Evolutionary conservation across 2,113 vertebrate species (phyloP).

Genomic region (Lepus americanus): DNA sequence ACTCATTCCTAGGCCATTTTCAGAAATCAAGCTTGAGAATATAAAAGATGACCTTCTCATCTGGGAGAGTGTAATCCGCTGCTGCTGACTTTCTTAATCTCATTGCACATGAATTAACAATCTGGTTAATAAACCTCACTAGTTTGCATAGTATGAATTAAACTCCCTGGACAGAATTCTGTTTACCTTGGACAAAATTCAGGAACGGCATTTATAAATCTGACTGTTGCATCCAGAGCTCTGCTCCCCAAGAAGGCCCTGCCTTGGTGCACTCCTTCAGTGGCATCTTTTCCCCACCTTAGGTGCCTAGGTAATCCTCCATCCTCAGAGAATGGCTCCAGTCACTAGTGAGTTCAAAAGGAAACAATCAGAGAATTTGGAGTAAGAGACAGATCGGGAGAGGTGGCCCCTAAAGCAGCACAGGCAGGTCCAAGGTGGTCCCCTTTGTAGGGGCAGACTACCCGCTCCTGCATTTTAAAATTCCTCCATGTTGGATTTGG

Average conservation of each 20-base stretch:
- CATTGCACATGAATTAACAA: background rate
- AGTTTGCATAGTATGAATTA: slow-evolving; percentile 35
- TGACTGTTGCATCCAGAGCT: background rate
- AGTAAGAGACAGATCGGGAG: background rate
- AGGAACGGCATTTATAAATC: background rate
- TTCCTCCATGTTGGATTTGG: background rate
- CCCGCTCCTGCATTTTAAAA: background rate
- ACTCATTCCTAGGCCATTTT: background rate
- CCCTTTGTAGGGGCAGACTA: fast-evolving
- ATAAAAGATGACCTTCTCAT: background rate
- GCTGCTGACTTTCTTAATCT: background rate
- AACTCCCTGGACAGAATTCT: slow-evolving; percentile 23
- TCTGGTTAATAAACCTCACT: background rate
- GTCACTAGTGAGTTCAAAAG: background rate
- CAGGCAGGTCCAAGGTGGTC: too few relatives aligned
- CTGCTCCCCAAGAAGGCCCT: background rate
- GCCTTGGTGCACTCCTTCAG: background rate
- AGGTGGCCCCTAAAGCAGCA: background rate
- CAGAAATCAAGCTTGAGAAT: background rate
- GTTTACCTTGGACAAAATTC: background rate
- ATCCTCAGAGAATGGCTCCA: background rate
- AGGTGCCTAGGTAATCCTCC: background rate
- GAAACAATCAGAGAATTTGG: background rate
- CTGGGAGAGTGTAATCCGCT: background rate
- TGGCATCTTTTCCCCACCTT: background rate